Percentiles rank a stretch among this genome's conserved stretches.
Evolutionary conservation across 2,797 vertebrate genomes (phyloP).

Genomic region (Anabas testudineus): DNA sequence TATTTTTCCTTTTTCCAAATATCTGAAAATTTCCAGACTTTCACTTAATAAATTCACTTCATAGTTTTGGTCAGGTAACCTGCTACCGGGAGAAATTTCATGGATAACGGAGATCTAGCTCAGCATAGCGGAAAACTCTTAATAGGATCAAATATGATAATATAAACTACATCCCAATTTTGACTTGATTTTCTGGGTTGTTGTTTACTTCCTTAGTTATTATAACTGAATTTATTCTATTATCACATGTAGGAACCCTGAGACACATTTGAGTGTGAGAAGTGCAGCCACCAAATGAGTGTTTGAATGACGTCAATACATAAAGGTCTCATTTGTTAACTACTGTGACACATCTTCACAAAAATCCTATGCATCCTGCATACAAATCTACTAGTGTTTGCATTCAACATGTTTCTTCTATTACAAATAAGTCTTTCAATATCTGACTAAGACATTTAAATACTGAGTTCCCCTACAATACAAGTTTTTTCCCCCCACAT

Average conservation of each 20-base stretch:
- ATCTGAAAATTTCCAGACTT: constrained; percentile 15
- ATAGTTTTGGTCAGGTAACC: constrained; percentile 13
- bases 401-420: constrained; percentile 75
- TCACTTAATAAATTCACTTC: constrained; percentile 13
- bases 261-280: constrained; percentile 66
- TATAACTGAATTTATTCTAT: constrained; percentile 35
- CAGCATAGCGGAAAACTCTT: constrained; percentile 4
- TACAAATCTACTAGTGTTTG: constrained; percentile 68
- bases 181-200: constrained; percentile 3
- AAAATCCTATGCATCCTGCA: constrained; percentile 67
- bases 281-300: constrained; percentile 54
- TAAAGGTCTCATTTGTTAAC: constrained; percentile 62
- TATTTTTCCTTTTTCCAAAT: constrained; percentile 21
- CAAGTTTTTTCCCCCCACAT: constrained; percentile 46
- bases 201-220: constrained; percentile 6
- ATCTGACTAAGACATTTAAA: constrained; percentile 84
- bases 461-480: constrained; percentile 79
- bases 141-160: constrained; percentile 1
- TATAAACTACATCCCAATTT: constrained; percentile 13
- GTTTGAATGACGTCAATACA: constrained; percentile 63
- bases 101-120: constrained; percentile 19
- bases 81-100: constrained; percentile 20
- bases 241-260: constrained; percentile 74
- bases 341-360: constrained; percentile 77
- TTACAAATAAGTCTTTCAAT: constrained; percentile 83